Evolutionary conservation across 2,797 vertebrate species (phyloP).

Genomic region (Sebastes flavidus): DNA sequence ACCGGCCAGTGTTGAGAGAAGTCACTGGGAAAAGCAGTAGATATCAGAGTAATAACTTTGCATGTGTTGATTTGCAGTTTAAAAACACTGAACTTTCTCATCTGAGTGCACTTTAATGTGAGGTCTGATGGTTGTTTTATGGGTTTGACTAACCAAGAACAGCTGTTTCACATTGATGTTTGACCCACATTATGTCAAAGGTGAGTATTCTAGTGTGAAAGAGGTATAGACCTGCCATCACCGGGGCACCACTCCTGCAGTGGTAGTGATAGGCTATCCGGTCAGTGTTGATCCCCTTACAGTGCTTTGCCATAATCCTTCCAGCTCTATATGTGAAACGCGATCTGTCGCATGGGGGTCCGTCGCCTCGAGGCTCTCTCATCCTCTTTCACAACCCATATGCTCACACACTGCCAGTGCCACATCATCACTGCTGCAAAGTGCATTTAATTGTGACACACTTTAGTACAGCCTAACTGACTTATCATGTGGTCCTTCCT

Average conservation of each 20-base stretch:
- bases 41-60: background rate
- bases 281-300: constrained; percentile 49
- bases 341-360: constrained; percentile 74
- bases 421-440: constrained; percentile 70
- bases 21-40: background rate
- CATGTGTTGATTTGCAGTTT: background rate
- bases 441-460: constrained; percentile 66
- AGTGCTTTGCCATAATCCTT: constrained; percentile 44
- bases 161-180: background rate
- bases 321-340: constrained; percentile 65
- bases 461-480: constrained; percentile 56
- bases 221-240: background rate
- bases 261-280: constrained; percentile 1
- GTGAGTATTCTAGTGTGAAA: background rate
- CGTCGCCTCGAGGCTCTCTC: constrained; percentile 51
- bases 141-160: background rate
- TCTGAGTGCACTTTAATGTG: background rate
- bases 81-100: background rate
- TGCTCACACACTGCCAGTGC: constrained; percentile 60
- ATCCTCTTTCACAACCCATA: constrained; percentile 51
- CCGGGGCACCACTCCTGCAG: background rate
- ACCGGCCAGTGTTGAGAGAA: background rate
- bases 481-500: constrained; percentile 32
- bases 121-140: background rate
- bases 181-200: constrained; percentile 12